Evolutionary conservation across 1,140 invertebrate genomes (phyloP).

Genomic region (Cardiocondyla obscurior): DNA sequence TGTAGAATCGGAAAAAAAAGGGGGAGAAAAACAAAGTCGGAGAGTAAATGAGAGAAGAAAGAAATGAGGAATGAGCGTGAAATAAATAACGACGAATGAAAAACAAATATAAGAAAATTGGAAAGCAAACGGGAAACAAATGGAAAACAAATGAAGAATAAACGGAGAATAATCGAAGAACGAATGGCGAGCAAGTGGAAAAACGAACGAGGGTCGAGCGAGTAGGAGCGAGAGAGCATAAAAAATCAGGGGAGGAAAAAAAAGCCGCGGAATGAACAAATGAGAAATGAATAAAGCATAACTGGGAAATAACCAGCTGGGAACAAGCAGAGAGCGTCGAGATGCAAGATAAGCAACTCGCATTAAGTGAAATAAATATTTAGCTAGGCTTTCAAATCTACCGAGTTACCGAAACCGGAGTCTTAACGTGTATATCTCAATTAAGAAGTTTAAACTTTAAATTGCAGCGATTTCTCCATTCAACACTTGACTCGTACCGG

Average conservation of each 20-base stretch:
- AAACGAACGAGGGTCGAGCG: background rate
- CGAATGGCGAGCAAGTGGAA: background rate
- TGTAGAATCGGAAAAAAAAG: background rate
- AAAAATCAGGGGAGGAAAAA: background rate
- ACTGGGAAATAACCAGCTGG: background rate
- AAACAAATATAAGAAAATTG: conserved; percentile 1
- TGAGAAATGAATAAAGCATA: background rate
- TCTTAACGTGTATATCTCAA: background rate
- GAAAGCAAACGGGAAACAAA: conserved; percentile 9
- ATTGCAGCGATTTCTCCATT: background rate
- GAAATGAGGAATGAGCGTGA: background rate
- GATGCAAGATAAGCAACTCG: no score
- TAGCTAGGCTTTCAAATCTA: background rate
- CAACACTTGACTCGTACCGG: background rate
- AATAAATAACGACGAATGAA: conserved; percentile 9
- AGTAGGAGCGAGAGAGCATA: no score
- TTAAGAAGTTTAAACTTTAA: conserved; percentile 8
- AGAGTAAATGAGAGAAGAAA: conserved; percentile 28
- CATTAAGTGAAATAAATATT: background rate
- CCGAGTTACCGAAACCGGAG: background rate
- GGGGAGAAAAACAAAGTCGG: background rate
- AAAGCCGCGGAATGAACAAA: background rate
- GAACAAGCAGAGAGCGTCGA: background rate
- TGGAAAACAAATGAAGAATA: conserved; percentile 15
- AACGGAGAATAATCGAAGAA: conserved; percentile 26